These are phyloP conservation scores for Lepus townsendii DNA, from an alignment of 2,797 vertebrate species.

Conservation along the genomic window DNA sequence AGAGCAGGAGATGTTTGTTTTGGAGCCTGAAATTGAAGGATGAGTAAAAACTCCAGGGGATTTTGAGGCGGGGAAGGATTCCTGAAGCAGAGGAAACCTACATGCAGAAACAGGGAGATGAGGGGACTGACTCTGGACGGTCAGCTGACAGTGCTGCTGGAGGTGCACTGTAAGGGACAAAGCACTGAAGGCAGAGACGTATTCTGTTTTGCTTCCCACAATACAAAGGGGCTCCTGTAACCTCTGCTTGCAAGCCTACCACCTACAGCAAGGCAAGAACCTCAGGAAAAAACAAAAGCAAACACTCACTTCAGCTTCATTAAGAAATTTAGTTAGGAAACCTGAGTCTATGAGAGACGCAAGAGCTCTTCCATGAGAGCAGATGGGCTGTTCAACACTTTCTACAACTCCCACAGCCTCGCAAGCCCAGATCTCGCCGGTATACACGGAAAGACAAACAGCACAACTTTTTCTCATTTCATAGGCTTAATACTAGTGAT, in stretches of 20 bases:
- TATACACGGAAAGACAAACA: background rate
- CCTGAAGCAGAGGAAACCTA: background rate
- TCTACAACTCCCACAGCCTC: background rate
- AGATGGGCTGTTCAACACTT: background rate
- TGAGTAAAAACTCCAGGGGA: background rate
- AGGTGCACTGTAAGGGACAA: background rate
- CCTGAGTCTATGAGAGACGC: background rate
- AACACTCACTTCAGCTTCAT: background rate
- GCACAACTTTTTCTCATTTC: background rate
- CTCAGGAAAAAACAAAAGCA: background rate
- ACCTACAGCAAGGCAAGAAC: background rate
- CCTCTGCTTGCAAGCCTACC: background rate
- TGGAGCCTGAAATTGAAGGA: background rate
- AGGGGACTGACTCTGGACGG: background rate
- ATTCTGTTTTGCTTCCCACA: background rate
- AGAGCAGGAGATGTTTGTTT: background rate
- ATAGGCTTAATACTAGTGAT: background rate
- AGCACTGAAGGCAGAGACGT: too few relatives aligned
- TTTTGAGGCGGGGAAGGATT: background rate
- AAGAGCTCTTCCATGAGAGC: background rate
- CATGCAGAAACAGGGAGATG: background rate
- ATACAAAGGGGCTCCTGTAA: background rate
- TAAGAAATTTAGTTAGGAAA: background rate
- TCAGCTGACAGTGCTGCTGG: background rate
- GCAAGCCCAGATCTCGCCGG: background rate